Conservation (phyloP, 1,140 invertebrate genomes). For the Vanessa tameamea region DNA sequence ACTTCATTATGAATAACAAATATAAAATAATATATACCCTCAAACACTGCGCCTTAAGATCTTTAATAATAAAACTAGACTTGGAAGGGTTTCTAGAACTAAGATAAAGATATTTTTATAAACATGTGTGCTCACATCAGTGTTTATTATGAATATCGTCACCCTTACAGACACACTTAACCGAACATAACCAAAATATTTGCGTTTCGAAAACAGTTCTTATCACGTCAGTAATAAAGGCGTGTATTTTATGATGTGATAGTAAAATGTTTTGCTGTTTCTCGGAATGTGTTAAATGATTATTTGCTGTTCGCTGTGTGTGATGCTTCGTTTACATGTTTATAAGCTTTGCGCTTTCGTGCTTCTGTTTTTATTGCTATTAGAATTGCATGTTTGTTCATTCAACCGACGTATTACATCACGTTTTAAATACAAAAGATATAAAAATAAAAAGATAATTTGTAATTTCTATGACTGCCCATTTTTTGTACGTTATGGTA, state of each 20-base stretch:
- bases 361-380: constrained; percentile 39
- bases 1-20: too few relatives aligned
- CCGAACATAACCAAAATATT: neutral
- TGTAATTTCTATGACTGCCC: too few relatives aligned
- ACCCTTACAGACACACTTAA: constrained; percentile 18
- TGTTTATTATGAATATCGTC: constrained; percentile 41
- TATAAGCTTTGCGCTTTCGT: constrained; percentile 22
- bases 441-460: too few relatives aligned
- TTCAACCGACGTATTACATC: neutral
- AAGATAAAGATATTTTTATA: constrained; percentile 42
- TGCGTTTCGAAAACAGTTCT: neutral
- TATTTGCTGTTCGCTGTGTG: constrained; percentile 35
- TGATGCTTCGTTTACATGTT: constrained; percentile 30
- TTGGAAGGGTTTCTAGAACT: constrained; percentile 44
- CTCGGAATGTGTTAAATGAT: constrained; percentile 40
- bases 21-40: too few relatives aligned
- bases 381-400: constrained; percentile 28
- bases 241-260: neutral
- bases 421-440: too few relatives aligned
- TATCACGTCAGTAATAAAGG: constrained; percentile 8
- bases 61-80: constrained; percentile 32
- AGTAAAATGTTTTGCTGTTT: constrained; percentile 13
- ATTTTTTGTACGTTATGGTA: too few relatives aligned
- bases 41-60: constrained; percentile 23
- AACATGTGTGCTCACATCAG: constrained; percentile 39